These are phyloP conservation scores for Grammomys surdaster DNA, from an alignment of 2,113 vertebrate species.

Conservation along the genomic window DNA sequence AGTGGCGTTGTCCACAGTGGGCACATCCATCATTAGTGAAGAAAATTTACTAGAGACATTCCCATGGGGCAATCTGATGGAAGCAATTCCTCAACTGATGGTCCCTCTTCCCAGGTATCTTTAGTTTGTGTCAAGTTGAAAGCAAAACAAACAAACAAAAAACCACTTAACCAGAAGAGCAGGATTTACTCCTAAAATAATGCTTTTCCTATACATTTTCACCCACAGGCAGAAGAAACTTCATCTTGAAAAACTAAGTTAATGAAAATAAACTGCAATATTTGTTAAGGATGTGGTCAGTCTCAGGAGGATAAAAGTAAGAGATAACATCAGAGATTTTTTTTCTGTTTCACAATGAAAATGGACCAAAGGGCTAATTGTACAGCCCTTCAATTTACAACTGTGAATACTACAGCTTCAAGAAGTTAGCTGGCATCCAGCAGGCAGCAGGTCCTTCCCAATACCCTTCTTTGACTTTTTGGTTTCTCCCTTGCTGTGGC, in stretches of 20 bases:
- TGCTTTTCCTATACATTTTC: neutral
- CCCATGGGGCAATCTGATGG: neutral
- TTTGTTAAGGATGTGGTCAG: slow-evolving; percentile 10
- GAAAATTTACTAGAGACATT: neutral
- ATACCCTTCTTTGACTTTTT: neutral
- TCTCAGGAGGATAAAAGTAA: neutral
- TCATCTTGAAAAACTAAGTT: neutral
- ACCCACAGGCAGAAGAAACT: slow-evolving; percentile 29
- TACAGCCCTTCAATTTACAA: neutral
- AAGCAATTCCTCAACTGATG: neutral
- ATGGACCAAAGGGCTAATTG: neutral
- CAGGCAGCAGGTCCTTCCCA: neutral
- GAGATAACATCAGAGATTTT: neutral
- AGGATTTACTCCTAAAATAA: neutral
- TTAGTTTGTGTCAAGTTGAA: neutral
- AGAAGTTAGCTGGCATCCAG: neutral
- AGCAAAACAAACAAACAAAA: no score
- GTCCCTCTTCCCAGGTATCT: neutral
- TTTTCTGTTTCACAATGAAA: slow-evolving; percentile 38
- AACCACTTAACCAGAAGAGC: neutral
- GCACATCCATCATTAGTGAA: neutral
- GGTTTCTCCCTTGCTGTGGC: slow-evolving; percentile 63
- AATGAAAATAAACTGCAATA: slow-evolving; percentile 3
- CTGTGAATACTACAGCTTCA: neutral
- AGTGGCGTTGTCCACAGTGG: neutral